Conservation (phyloP, 2,888 invertebrate genomes). For the Idaea biselata region DNA sequence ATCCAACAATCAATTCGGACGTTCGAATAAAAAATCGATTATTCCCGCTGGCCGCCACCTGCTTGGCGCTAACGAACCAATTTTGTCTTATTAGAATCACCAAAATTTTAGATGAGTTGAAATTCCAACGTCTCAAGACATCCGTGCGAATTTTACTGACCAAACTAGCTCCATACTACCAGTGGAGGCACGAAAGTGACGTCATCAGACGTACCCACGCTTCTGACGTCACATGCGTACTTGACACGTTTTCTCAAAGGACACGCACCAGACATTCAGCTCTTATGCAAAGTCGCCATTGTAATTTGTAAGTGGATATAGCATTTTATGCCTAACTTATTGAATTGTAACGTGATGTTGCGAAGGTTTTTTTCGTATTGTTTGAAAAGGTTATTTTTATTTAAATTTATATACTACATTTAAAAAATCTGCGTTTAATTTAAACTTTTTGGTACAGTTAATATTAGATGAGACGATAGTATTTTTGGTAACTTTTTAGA, state of each 20-base stretch:
- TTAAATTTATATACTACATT: background rate
- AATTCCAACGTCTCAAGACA: too few relatives aligned
- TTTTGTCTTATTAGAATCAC: too few relatives aligned
- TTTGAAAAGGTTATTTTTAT: background rate
- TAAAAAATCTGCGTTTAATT: too few relatives aligned
- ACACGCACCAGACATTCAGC: conserved; percentile 14
- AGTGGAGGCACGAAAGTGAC: background rate
- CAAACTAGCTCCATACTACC: background rate
- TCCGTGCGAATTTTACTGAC: too few relatives aligned
- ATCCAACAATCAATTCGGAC: too few relatives aligned
- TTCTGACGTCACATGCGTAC: conserved; percentile 24
- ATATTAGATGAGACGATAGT: too few relatives aligned
- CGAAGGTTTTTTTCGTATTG: conserved; percentile 5
- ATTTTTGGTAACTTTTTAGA: too few relatives aligned
- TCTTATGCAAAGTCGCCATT: conserved; percentile 6
- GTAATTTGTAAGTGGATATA: background rate
- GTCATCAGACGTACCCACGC: conserved; percentile 1
- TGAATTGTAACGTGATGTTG: conserved; percentile 12
- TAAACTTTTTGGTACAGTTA: too few relatives aligned
- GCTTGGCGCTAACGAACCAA: too few relatives aligned
- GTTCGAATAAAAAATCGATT: too few relatives aligned
- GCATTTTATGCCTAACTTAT: conserved; percentile 1
- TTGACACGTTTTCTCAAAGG: conserved; percentile 35
- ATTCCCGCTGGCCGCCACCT: too few relatives aligned
- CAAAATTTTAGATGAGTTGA: too few relatives aligned